Percentiles rank a stretch among this genome's conserved stretches.
Conservation (phyloP, 2,797 vertebrate species). For the Acanthurus tractus region DNA sequence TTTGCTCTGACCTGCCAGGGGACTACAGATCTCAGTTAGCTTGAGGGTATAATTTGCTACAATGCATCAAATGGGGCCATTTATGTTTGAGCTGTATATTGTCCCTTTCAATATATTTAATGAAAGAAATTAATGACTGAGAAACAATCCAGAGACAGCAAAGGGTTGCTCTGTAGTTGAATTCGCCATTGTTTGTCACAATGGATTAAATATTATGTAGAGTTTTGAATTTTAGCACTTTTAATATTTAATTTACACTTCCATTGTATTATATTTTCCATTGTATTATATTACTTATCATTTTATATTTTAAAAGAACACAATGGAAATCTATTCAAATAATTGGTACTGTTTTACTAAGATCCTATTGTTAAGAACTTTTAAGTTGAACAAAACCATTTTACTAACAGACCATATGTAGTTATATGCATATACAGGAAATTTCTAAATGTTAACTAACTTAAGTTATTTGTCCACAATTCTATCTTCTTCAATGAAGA, state of each 20-base stretch:
- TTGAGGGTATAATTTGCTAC: no score
- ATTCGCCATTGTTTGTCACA: background rate
- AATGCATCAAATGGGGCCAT: no score
- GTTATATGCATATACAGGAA: background rate
- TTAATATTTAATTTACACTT: background rate
- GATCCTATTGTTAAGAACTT: background rate
- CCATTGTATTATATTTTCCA: background rate
- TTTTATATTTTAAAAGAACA: no score
- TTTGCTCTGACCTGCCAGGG: no score
- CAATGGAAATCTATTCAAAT: background rate
- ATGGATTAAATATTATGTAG: background rate
- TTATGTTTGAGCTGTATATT: no score
- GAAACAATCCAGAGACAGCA: constrained; percentile 5
- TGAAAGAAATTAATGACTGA: background rate
- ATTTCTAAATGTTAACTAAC: background rate
- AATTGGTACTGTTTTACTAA: background rate
- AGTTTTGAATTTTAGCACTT: background rate
- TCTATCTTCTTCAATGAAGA: background rate
- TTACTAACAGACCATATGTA: background rate
- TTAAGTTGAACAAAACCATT: no score
- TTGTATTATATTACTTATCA: no score
- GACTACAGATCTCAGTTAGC: no score
- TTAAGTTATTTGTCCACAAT: background rate
- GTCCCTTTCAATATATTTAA: no score
- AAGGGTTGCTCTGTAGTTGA: background rate